phyloP scores from a whole-genome alignment of 2,888 invertebrate genomes.

The Caenorhabditis afra region DNA sequence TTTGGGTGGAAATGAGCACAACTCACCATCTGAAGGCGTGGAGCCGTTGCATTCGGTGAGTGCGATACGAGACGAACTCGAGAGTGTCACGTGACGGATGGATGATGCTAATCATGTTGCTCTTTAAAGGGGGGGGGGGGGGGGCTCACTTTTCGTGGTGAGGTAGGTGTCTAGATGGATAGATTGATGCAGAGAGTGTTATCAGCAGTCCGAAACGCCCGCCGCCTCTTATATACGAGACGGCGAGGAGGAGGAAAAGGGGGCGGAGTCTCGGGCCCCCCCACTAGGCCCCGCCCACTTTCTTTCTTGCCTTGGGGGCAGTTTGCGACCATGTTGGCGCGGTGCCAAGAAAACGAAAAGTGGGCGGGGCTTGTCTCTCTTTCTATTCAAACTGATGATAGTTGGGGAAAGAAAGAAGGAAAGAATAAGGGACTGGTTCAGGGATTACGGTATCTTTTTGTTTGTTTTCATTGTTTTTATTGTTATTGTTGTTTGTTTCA shows the following conservation, averaged over 20 bases:
- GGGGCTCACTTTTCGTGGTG: no score
- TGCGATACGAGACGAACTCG: conserved; percentile 64
- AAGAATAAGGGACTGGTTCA: no score
- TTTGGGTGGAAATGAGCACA: not conserved
- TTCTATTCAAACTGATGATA: not conserved
- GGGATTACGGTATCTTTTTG: no score
- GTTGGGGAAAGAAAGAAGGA: no score
- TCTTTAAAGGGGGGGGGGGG: not conserved
- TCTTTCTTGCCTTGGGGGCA: conserved; percentile 29
- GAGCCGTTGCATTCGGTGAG: not conserved
- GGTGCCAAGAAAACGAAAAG: conserved; percentile 30
- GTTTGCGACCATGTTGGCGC: conserved; percentile 48
- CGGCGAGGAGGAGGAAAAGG: not conserved
- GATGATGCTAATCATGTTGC: conserved; percentile 71
- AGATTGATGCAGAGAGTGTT: not conserved
- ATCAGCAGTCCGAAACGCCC: conserved; percentile 8
- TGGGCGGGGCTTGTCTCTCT: conserved; percentile 13
- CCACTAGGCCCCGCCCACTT: conserved; percentile 1
- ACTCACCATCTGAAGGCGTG: not conserved
- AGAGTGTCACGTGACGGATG: conserved; percentile 70
- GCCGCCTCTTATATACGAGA: conserved; percentile 31
- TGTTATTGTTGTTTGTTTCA: no score
- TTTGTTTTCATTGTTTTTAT: no score
- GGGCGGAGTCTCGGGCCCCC: conserved; percentile 13
- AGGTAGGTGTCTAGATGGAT: no score